Conservation (phyloP, 2,797 vertebrate species). For the Hafferia zeledoni region DNA sequence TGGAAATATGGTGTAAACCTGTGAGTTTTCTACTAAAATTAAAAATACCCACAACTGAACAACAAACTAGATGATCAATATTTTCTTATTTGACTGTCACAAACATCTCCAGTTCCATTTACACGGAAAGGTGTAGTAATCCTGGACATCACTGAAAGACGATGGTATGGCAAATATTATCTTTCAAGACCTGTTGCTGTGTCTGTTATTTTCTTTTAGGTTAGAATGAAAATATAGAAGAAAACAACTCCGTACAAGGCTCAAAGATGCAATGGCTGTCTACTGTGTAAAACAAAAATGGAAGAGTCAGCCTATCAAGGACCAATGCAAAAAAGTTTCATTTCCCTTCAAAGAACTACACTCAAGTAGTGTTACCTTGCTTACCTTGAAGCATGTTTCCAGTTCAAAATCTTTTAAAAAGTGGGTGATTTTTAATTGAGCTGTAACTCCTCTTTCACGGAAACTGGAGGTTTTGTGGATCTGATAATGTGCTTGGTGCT, state of each 20-base stretch:
- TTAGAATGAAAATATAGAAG: background rate
- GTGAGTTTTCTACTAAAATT: background rate
- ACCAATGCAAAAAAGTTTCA: background rate
- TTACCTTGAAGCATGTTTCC: background rate
- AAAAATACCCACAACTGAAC: background rate
- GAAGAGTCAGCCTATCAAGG: background rate
- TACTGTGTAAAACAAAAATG: background rate
- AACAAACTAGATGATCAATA: background rate
- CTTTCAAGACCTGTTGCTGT: background rate
- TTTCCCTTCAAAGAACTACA: background rate
- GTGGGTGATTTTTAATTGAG: background rate
- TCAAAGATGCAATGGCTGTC: background rate
- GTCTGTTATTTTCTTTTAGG: background rate
- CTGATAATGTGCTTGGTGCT: background rate
- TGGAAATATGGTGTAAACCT: background rate
- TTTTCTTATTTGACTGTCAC: background rate
- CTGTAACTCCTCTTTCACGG: background rate
- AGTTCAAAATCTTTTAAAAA: background rate
- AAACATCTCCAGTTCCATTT: background rate
- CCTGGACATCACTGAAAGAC: accelerated
- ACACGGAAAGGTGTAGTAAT: background rate
- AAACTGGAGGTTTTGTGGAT: background rate
- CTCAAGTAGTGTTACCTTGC: accelerated
- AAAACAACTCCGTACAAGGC: background rate
- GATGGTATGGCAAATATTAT: background rate